Conservation (phyloP, 2,113 vertebrate genomes). For the Hiodon alosoides region DNA sequence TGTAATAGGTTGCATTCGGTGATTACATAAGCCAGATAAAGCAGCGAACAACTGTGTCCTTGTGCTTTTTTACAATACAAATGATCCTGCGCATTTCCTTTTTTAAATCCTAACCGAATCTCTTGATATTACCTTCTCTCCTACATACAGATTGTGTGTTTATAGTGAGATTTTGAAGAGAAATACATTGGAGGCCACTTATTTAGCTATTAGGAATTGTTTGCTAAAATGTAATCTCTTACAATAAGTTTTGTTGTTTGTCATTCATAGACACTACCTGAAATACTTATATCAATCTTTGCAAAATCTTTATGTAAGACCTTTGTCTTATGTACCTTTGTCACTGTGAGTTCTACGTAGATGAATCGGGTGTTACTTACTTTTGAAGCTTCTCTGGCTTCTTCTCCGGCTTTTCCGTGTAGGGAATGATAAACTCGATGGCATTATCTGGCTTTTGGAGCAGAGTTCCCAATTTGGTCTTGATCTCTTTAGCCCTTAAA, state of each 20-base stretch:
- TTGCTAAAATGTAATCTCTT: too few relatives aligned
- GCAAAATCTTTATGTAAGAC: too few relatives aligned
- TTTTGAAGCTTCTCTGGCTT: conserved; percentile 81
- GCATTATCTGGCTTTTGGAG: conserved; percentile 88
- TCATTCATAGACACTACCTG: too few relatives aligned
- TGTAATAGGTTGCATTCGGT: conserved; percentile 3
- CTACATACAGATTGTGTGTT: too few relatives aligned
- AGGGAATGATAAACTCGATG: conserved; percentile 83
- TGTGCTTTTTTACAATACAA: conserved; percentile 20
- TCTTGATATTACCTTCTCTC: too few relatives aligned
- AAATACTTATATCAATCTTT: too few relatives aligned
- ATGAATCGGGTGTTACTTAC: conserved; percentile 60
- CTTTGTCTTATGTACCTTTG: neutral
- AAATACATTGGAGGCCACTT: too few relatives aligned
- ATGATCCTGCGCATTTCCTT: conserved; percentile 4
- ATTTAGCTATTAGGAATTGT: too few relatives aligned
- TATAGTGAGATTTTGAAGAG: too few relatives aligned
- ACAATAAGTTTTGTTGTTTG: too few relatives aligned
- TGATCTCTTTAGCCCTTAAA: conserved; percentile 92
- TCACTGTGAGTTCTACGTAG: neutral
- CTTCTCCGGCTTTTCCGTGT: conserved; percentile 82
- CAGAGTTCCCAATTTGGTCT: conserved; percentile 84
- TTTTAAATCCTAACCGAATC: too few relatives aligned
- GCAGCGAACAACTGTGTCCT: conserved; percentile 11
- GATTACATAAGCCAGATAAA: conserved; percentile 10